These are phyloP conservation scores for Podarcis raffonei DNA, from an alignment of 2,113 vertebrate genomes.

Conservation along the genomic window DNA sequence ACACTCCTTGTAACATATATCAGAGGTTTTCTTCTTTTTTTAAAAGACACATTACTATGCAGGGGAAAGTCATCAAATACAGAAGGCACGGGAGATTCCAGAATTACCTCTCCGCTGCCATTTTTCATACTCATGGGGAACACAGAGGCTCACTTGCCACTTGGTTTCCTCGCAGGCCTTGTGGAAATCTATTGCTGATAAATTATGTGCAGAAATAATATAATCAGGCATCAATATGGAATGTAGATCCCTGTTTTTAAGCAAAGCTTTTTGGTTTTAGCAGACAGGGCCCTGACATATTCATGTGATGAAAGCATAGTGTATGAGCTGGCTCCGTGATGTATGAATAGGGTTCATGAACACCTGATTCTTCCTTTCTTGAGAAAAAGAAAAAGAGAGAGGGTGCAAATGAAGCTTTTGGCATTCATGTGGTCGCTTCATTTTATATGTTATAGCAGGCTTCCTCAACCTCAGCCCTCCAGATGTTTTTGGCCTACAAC, in stretches of 20 bases:
- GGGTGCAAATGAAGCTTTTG: background rate
- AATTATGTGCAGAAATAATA: constrained; percentile 24
- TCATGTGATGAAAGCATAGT: background rate
- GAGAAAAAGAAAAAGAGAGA: background rate
- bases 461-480: too few relatives aligned
- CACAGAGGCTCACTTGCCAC: constrained; percentile 43
- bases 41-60: constrained; percentile 86
- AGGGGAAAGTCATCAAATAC: constrained; percentile 78
- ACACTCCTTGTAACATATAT: constrained; percentile 89
- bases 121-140: constrained; percentile 76
- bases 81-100: constrained; percentile 71
- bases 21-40: constrained; percentile 76
- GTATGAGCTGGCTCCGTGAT: background rate
- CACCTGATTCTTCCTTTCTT: background rate
- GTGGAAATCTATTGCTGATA: constrained; percentile 46
- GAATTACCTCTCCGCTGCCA: constrained; percentile 73
- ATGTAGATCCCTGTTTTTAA: constrained; percentile 2
- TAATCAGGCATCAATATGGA: constrained; percentile 46
- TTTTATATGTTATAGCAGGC: background rate
- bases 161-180: background rate
- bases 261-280: background rate
- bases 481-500: too few relatives aligned
- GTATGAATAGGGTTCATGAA: too few relatives aligned
- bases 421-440: background rate
- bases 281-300: background rate